A percentile compares a stretch with the other conserved stretches of the same genome.
Conservation (phyloP, 2,797 vertebrate species). For the Cirrhinus mrigala region DNA sequence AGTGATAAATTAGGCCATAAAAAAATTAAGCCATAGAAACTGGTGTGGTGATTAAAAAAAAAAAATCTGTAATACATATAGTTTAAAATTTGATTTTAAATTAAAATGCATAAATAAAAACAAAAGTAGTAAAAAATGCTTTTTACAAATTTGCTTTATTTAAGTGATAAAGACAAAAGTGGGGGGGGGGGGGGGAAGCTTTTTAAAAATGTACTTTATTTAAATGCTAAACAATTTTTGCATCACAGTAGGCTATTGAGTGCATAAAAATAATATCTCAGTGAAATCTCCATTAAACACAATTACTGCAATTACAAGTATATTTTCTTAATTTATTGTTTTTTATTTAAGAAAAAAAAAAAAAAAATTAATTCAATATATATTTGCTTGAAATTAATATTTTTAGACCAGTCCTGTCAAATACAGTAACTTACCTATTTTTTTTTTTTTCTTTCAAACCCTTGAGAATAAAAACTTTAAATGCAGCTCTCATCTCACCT, state of each 20-base stretch:
- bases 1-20: too few relatives aligned
- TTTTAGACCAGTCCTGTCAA: not conserved
- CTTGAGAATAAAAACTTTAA: not conserved
- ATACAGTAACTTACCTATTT: not conserved
- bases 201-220: too few relatives aligned
- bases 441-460: not conserved
- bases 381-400: not conserved
- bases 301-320: too few relatives aligned
- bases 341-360: not conserved
- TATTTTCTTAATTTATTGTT: too few relatives aligned
- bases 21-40: too few relatives aligned
- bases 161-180: not conserved
- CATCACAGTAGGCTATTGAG: not conserved
- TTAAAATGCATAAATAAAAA: not conserved
- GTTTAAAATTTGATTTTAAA: too few relatives aligned
- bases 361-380: not conserved
- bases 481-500: conserved; percentile 28
- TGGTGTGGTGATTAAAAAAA: too few relatives aligned
- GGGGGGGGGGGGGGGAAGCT: too few relatives aligned
- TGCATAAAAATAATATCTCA: too few relatives aligned
- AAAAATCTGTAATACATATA: too few relatives aligned
- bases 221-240: not conserved
- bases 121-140: too few relatives aligned
- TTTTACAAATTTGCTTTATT: not conserved
- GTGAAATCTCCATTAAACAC: too few relatives aligned